Evolutionary conservation across 1,140 invertebrate species (phyloP).

Genomic region (Matsumurasca onukii): DNA sequence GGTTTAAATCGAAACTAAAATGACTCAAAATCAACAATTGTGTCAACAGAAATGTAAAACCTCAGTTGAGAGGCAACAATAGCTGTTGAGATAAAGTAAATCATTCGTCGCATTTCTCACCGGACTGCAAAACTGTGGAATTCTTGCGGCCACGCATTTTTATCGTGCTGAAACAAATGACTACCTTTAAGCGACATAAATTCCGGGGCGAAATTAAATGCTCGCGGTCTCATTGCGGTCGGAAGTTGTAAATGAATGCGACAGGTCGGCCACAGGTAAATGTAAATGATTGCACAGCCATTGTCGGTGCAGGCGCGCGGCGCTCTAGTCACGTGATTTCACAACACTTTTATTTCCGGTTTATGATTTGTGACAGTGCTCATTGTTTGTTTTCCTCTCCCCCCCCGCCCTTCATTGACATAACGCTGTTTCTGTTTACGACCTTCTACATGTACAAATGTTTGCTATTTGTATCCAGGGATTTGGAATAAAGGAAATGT

Average conservation of each 20-base stretch:
- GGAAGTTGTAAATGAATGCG: conserved; percentile 4
- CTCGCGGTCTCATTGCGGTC: not conserved
- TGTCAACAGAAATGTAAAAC: no score
- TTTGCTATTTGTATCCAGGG: no score
- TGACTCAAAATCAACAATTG: no score
- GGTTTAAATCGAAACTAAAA: no score
- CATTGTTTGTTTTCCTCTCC: not conserved
- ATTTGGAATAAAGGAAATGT: no score
- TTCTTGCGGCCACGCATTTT: no score
- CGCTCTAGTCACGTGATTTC: not conserved
- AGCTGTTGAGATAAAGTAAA: no score
- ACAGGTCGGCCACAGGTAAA: not conserved
- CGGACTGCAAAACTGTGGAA: no score
- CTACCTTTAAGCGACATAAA: conserved; percentile 12
- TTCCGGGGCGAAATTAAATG: conserved; percentile 6
- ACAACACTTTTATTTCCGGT: conserved; percentile 25
- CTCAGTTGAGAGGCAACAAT: no score
- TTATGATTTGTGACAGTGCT: conserved; percentile 1
- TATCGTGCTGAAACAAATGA: not conserved
- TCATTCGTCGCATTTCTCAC: no score
- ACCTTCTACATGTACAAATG: no score
- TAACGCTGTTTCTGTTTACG: no score
- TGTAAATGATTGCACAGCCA: conserved; percentile 3
- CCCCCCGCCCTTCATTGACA: not conserved
- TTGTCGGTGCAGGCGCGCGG: not conserved